These are phyloP conservation scores for Ectropis crepuscularia DNA, from an alignment of 2,888 invertebrate species.

Conservation along the genomic window DNA sequence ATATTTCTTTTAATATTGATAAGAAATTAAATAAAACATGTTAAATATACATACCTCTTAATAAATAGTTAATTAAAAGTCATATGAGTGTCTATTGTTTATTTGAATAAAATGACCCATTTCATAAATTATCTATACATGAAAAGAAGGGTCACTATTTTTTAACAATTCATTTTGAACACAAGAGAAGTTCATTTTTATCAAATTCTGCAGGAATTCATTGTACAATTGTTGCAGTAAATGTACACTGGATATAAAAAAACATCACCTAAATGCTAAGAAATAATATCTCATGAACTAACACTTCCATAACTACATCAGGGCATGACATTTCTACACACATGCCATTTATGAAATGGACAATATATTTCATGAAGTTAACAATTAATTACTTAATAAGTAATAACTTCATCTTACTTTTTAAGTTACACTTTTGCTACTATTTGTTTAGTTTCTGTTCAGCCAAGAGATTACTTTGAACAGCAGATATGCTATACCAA, in stretches of 20 bases:
- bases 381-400: conserved; percentile 59
- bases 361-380: conserved; percentile 67
- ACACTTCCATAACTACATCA: conserved; percentile 61
- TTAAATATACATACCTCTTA: not conserved
- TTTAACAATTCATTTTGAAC: conserved; percentile 68
- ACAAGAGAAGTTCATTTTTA: conserved; percentile 55
- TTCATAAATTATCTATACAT: conserved; percentile 59
- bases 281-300: conserved; percentile 58
- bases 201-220: conserved; percentile 52
- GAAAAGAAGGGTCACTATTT: conserved; percentile 59
- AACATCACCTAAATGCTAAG: conserved; percentile 74
- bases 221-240: conserved; percentile 68
- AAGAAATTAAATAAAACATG: conserved; percentile 4
- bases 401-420: conserved; percentile 71
- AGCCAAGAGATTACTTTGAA: conserved; percentile 95
- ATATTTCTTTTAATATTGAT: conserved; percentile 39
- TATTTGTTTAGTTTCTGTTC: conserved; percentile 72
- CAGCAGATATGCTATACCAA: conserved; percentile 93
- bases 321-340: conserved; percentile 56
- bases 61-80: conserved; percentile 33
- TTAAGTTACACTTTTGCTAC: conserved; percentile 56
- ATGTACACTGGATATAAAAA: conserved; percentile 67
- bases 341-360: conserved; percentile 53
- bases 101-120: conserved; percentile 72
- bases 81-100: conserved; percentile 58